Evolutionary conservation across 2,113 vertebrate genomes (phyloP).

Genomic region (Silurus asotus): DNA sequence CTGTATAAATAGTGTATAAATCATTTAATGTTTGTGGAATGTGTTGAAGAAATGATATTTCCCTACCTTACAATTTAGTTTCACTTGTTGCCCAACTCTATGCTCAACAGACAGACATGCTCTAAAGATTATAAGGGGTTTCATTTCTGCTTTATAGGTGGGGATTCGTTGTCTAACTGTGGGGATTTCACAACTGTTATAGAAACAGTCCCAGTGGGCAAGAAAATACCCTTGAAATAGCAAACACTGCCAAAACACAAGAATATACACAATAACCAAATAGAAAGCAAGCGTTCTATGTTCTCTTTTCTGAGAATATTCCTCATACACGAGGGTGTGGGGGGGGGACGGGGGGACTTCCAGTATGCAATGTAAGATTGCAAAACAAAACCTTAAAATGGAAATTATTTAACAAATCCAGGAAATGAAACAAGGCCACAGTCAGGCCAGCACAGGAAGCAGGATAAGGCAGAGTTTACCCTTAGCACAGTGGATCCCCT

Average conservation of each 20-base stretch:
- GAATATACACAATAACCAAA: not conserved
- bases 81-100: not conserved
- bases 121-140: conserved; percentile 8
- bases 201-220: not conserved
- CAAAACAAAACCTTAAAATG: conserved; percentile 53
- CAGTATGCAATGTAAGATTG: conserved; percentile 33
- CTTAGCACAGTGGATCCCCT: not conserved
- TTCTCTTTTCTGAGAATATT: not conserved
- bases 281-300: not conserved
- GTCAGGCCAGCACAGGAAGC: conserved; percentile 49
- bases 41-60: not conserved
- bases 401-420: conserved; percentile 59
- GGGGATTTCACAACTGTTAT: conserved; percentile 32
- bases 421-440: conserved; percentile 56
- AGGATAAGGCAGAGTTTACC: conserved; percentile 29
- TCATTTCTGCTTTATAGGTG: conserved; percentile 42
- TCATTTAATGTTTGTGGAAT: conserved; percentile 6
- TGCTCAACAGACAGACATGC: not conserved
- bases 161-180: conserved; percentile 30
- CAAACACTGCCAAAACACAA: not conserved
- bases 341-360: conserved; percentile 41
- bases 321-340: not conserved
- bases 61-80: not conserved
- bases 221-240: not conserved
- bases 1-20: too few relatives aligned